phyloP scores from a whole-genome alignment of 2,113 vertebrate species.

The Corydoras maculifer region DNA sequence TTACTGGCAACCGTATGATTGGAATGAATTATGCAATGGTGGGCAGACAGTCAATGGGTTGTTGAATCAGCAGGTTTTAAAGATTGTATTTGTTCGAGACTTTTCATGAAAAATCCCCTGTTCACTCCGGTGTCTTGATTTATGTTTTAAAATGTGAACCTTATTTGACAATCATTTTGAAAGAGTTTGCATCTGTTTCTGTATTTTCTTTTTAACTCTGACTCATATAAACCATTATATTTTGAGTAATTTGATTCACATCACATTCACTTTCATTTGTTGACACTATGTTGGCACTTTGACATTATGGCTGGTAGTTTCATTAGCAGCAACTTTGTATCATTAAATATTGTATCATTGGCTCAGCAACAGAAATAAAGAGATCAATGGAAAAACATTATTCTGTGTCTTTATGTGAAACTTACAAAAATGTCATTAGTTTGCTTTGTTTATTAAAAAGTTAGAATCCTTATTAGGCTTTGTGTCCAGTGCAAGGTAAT shows the following conservation, averaged over 20 bases:
- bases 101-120: constrained; percentile 4
- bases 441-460: too few species aligned
- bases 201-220: constrained; percentile 61
- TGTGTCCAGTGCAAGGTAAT: not conserved
- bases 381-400: constrained; percentile 60
- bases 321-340: constrained; percentile 67
- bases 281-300: constrained; percentile 60
- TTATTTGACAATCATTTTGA: constrained; percentile 45
- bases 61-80: constrained; percentile 5
- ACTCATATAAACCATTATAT: constrained; percentile 57
- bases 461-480: constrained; percentile 4
- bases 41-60: constrained; percentile 5
- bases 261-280: too few species aligned
- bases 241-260: too few species aligned
- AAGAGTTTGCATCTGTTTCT: constrained; percentile 20
- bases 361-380: constrained; percentile 90
- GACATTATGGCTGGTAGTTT: constrained; percentile 67
- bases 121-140: constrained; percentile 9
- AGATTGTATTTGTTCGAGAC: constrained; percentile 8
- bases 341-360: constrained; percentile 75
- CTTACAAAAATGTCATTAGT: too few species aligned
- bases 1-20: constrained; percentile 9
- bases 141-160: constrained; percentile 39
- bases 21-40: constrained; percentile 8
- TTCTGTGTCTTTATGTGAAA: not conserved